Evolutionary conservation across 2,888 invertebrate genomes (phyloP).

Genomic region (Heliconius hortense): DNA sequence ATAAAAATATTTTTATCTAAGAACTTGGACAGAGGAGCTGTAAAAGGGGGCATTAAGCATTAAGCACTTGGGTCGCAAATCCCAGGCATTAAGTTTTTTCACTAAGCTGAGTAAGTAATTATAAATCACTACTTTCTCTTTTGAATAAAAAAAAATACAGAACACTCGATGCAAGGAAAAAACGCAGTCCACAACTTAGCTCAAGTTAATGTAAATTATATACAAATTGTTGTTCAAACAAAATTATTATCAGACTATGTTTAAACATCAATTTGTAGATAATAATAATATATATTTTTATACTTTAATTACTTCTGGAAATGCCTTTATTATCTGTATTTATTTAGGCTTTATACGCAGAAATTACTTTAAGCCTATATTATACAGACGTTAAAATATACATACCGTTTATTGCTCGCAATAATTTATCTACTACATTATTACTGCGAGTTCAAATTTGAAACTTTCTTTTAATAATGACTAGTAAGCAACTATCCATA

Average conservation of each 20-base stretch:
- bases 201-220: not conserved
- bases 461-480: too few species aligned
- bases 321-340: conserved; percentile 6
- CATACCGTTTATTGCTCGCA: not conserved
- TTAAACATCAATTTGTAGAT: not conserved
- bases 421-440: not conserved
- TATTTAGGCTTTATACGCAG: conserved; percentile 3
- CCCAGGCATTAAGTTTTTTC: too few species aligned
- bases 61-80: too few species aligned
- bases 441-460: not conserved
- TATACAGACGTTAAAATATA: conserved; percentile 2
- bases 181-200: not conserved
- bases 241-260: not conserved
- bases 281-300: conserved; percentile 7
- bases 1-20: too few species aligned
- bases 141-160: not conserved
- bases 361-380: conserved; percentile 5
- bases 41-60: too few species aligned
- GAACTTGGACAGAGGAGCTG: too few species aligned
- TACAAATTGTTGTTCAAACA: not conserved
- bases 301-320: conserved; percentile 12
- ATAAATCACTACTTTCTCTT: too few species aligned
- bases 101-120: not conserved
- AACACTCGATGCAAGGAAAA: not conserved
- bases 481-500: too few species aligned